Conservation (phyloP, 1,140 invertebrate genomes). For the Lineus longissimus region DNA sequence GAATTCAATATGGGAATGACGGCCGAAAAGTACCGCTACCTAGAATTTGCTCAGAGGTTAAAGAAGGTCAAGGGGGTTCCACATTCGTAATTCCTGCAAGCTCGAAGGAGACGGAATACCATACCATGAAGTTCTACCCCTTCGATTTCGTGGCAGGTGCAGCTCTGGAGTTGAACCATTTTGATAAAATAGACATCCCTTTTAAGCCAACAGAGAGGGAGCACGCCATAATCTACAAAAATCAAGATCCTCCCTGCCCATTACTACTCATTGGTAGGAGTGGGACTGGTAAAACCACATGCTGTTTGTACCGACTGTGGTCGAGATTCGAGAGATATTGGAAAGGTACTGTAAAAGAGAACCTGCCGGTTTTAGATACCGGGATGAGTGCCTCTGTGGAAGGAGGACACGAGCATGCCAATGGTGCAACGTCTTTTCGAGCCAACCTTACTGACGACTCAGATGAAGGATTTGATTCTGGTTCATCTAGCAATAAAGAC, state of each 20-base stretch:
- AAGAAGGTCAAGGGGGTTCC: slow-evolving; percentile 11
- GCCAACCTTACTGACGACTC: background rate
- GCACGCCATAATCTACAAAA: slow-evolving; percentile 43
- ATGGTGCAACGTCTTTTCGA: too few relatives aligned
- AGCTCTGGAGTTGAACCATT: slow-evolving; percentile 20
- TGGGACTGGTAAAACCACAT: slow-evolving; percentile 46
- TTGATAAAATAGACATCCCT: slow-evolving; percentile 46
- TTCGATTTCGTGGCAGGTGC: slow-evolving; percentile 38
- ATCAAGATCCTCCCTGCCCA: slow-evolving; percentile 24
- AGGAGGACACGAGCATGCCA: too few relatives aligned
- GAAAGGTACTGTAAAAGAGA: slow-evolving; percentile 25
- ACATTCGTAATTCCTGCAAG: slow-evolving; percentile 39
- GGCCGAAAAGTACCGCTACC: slow-evolving; percentile 24
- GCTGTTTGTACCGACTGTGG: slow-evolving; percentile 47
- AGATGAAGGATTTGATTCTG: background rate
- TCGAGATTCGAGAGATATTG: slow-evolving; percentile 38
- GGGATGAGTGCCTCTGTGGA: too few relatives aligned
- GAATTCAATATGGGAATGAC: background rate
- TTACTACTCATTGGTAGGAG: slow-evolving; percentile 44
- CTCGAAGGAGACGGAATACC: slow-evolving; percentile 44
- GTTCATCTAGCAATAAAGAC: too few relatives aligned
- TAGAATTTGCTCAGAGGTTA: slow-evolving; percentile 27
- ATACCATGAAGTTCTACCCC: slow-evolving; percentile 49
- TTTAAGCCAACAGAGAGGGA: slow-evolving; percentile 46
- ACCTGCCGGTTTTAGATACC: slow-evolving; percentile 24